Evolutionary conservation across 2,888 invertebrate species (phyloP), one percentile per base, ranked within the genome.

Genomic region (Leptinotarsa tumamoca): DNA sequence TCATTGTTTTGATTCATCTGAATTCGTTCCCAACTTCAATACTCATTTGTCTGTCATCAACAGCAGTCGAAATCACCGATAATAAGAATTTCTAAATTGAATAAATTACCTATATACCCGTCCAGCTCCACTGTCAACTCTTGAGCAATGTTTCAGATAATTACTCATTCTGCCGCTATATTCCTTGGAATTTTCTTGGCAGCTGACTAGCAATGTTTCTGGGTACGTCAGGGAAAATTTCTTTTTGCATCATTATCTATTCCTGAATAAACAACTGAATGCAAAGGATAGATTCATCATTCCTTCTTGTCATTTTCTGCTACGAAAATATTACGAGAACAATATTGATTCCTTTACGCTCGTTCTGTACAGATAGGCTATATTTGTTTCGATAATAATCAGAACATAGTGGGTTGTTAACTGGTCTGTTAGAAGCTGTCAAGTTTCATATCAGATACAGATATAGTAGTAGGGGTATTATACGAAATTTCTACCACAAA

Each of bases 131-230:
- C 58, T 58, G 58, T 58, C 58, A 58, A 21, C 58, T 23, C 21
- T 15, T 23, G 58, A 58, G 23, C 27, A 58, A 58, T 21, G 58
- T 58, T 58, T 23, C 27, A 21, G 23, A 58, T 23, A 58, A 58
- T 58, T 23, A 58, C 15, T 58, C 58, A 58, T 58, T 14, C 58
- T 58, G 58, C 23, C 23, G 58, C 23, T 58, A 21, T 58, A 23
- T 23, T 18, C 23, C 58, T 58, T 58, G 58, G 21, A 58, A 58
- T 27, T 58, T 58, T 58, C 58, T 58, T 58, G 58, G 58, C 58
- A 58, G 58, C 15, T 23, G 15, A 18, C 23, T 58, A 21, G 58
- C 23, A 58, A 58, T 58, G 23, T 21, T 27, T 58, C 58, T 23
- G 21, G 13, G 23, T 23, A 58, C 58, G 58, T 58, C 58, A 58